A percentile compares a stretch with the other conserved stretches of the same genome.
phyloP scores from a whole-genome alignment of 1,140 invertebrate species.

The Drosophila gunungcola region DNA sequence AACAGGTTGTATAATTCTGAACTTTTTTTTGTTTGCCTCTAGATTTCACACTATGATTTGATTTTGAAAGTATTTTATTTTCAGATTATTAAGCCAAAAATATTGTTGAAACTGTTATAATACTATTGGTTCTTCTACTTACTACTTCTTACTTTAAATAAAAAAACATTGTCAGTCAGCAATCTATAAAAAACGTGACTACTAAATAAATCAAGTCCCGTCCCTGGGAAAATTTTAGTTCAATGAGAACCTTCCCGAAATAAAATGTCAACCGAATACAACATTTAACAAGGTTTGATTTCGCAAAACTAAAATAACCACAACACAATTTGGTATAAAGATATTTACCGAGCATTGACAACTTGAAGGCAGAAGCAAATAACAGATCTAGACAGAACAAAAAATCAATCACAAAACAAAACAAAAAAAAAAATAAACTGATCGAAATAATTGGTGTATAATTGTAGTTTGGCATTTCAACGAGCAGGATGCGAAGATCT shows the following conservation, averaged over 20 bases:
- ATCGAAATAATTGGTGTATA: conserved; percentile 65
- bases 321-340: conserved; percentile 43
- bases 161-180: background rate
- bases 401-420: conserved; percentile 32
- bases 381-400: conserved; percentile 40
- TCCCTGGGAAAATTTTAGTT: conserved; percentile 19
- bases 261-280: conserved; percentile 55
- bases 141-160: background rate
- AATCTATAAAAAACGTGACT: background rate
- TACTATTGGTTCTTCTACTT: background rate
- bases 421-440: conserved; percentile 27
- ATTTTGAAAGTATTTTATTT: no score
- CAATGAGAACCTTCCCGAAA: conserved; percentile 52
- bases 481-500: conserved; percentile 29
- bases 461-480: conserved; percentile 67
- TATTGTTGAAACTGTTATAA: no score
- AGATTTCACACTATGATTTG: no score
- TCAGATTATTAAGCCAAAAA: no score
- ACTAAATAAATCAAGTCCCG: background rate
- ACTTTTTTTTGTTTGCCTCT: no score
- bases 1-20: no score
- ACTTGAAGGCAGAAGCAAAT: conserved; percentile 23
- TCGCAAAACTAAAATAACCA: conserved; percentile 36
- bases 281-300: conserved; percentile 65
- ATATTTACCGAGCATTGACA: conserved; percentile 44